A percentile compares a stretch with the other conserved stretches of the same genome.
Conservation (phyloP, 2,797 vertebrate species). For the Gymnothorax reevesii region DNA sequence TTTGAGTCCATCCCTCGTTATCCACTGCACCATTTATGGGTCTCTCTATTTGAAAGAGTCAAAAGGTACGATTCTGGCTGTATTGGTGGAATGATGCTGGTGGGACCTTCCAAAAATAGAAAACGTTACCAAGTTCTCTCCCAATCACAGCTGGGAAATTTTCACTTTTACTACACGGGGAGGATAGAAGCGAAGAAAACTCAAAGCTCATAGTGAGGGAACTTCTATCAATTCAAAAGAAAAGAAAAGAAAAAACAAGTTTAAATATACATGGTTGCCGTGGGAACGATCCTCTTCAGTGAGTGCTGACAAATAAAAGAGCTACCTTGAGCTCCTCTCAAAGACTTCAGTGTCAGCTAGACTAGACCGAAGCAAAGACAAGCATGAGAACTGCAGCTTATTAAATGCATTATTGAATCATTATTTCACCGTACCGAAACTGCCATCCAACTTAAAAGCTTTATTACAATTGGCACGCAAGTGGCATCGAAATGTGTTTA, state of each 20-base stretch:
- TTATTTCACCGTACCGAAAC: neutral
- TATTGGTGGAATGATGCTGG: neutral
- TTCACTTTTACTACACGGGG: neutral
- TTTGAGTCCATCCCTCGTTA: neutral
- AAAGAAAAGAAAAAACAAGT: too few species aligned
- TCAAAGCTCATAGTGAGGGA: constrained; percentile 7
- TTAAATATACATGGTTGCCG: constrained; percentile 9
- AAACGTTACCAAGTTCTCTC: neutral
- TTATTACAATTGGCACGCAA: neutral
- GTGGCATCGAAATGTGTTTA: neutral
- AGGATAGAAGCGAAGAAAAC: neutral
- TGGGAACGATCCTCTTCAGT: constrained; percentile 2
- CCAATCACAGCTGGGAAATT: neutral
- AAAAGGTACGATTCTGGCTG: neutral
- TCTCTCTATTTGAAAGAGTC: neutral
- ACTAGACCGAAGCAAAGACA: neutral
- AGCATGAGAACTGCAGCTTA: neutral
- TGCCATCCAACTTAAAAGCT: neutral
- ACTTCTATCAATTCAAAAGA: neutral
- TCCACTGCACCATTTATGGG: neutral
- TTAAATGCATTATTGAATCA: neutral
- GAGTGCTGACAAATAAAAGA: constrained; percentile 5
- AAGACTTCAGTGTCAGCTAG: constrained; percentile 4
- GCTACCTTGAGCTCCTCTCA: constrained; percentile 10
- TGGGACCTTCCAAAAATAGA: neutral